A percentile compares a stretch with the other conserved stretches of the same genome.
Conservation (phyloP, 2,888 invertebrate genomes). For the Crocallis elinguaria region DNA sequence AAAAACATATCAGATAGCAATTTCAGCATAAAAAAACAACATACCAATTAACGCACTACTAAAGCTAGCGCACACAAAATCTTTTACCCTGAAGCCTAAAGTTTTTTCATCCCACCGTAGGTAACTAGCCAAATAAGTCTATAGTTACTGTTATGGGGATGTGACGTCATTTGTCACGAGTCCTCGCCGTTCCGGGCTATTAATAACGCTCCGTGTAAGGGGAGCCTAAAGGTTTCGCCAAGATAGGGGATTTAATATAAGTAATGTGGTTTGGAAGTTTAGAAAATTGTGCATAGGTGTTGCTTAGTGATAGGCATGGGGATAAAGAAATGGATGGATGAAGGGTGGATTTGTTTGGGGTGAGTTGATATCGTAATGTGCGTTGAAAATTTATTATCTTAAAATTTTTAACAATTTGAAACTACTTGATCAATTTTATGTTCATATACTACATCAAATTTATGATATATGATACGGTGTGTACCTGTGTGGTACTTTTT, state of each 20-base stretch:
- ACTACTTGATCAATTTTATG: too few relatives aligned
- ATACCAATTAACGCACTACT: too few relatives aligned
- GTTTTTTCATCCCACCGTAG: not conserved
- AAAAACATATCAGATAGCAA: too few relatives aligned
- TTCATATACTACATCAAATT: too few relatives aligned
- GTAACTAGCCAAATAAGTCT: slow-evolving; percentile 4
- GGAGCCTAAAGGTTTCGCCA: slow-evolving; percentile 29
- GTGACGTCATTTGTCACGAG: slow-evolving; percentile 64
- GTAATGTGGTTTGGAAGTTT: slow-evolving; percentile 28
- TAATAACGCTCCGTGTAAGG: slow-evolving; percentile 45
- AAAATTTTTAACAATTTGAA: too few relatives aligned
- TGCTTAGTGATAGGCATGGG: slow-evolving; percentile 10
- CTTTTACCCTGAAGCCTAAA: not conserved
- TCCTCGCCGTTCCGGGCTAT: slow-evolving; percentile 48
- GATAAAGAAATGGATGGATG: not conserved
- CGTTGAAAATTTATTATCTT: not conserved
- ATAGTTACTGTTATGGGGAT: slow-evolving; percentile 22
- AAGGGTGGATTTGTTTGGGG: not conserved
- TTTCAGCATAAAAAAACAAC: too few relatives aligned
- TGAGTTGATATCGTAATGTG: not conserved
- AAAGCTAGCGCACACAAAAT: too few relatives aligned
- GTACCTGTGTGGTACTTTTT: too few relatives aligned
- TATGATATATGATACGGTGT: too few relatives aligned
- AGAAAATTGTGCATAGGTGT: slow-evolving; percentile 24
- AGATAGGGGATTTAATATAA: slow-evolving; percentile 16